Base-by-base conservation (phyloP, 2,113 vertebrate genomes). In the Nothobranchius kuhntae region DNA sequence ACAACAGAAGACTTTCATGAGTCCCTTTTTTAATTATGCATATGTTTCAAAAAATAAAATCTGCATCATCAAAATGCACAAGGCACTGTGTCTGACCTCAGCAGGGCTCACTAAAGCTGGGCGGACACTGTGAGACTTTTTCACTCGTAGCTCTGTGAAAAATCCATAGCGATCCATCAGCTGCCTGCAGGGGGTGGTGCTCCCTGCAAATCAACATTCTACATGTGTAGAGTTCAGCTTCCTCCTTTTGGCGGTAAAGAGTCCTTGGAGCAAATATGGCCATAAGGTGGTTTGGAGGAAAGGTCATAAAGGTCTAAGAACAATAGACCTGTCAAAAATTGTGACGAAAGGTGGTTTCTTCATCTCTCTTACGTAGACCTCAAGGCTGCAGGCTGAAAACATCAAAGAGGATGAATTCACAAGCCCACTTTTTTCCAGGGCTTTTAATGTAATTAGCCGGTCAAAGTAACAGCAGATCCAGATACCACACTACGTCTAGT, bases 1-100 rank as follows among this genome's bases (percentile, higher is more conserved):
- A 81, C 96, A 95, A 57, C 97, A 90, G 88, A 96, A 94, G 95
- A 5, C 95, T 95, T 71, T 66, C 4, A 95, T 94, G 13, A 95
- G 96, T 83, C 95, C 96, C 95, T 81, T 94, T 40, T 40, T 8
- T 7, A 40, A 40, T 0, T 9, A 40, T 40, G 38, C 38, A 40
- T 40, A 40, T 40, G 38, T 40, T 40, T 40, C 11, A 40, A 56
- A 38, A 75, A 54, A 17, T 71, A 76, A 71, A 50, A 47, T 74
- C 66, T 65, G n/a, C 45, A 40, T 67, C 61, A 64, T 79, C 64
- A 60, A 61, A 65, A 60, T 75, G 65, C 54, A 73, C 36, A 40
- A 58, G 63, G 61, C 51, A 81, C 65, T 65, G 61, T 26, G 67
- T 65, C 52, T 80, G 80, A 81, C 92, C 94, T 94, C 80, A 96